Evolutionary conservation across 2,888 invertebrate genomes (phyloP), one percentile per base, ranked within the genome.

Genomic region (Aphodius sticticus): DNA sequence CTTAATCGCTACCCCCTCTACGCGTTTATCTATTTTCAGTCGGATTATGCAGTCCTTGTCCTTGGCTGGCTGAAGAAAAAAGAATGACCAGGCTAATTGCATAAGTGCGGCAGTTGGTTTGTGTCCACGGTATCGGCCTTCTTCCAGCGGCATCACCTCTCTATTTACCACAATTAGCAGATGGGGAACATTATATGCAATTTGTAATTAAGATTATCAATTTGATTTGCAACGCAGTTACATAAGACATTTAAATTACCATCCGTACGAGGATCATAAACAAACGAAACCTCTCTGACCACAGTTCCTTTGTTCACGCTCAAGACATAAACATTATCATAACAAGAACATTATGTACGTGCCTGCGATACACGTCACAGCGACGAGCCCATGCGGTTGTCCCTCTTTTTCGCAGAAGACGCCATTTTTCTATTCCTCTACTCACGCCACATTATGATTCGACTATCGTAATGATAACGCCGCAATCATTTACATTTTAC

Each of bases 41-140:
- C 36, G 15, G 37, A 71, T 71, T 74, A 71, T 77, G 77, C 53
- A 71, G 77, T 3, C 78, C 78, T 78, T 78, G 72, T 78, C 72
- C 78, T 78, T 72, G 72, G 74, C 35, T 35, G 14, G n/a, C 37
- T 74, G 35, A 74, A 36, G 35, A 16, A 74, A 74, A 74, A 16
- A 74, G 26, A 70, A 70, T 6, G 15, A 16, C 16, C 71, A 71
- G 35, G 35, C 12, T 53, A 53, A 53, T 53, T 53, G 53, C 53
- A 53, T 53, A 53, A 53, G 53, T 53, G 53, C 53, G 12, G 53
- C 9, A 53, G 53, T 53, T 53, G 7, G 53, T 53, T 53, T 7
- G 53, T 53, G 53, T 53, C 53, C 53, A 26, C 26, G 26, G 26
- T 26, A 26, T 26, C 26, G 26, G 26, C 26, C 26, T 26, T 26